Conservation (phyloP, 2,888 invertebrate genomes). For the Trachelus troglodyta region DNA sequence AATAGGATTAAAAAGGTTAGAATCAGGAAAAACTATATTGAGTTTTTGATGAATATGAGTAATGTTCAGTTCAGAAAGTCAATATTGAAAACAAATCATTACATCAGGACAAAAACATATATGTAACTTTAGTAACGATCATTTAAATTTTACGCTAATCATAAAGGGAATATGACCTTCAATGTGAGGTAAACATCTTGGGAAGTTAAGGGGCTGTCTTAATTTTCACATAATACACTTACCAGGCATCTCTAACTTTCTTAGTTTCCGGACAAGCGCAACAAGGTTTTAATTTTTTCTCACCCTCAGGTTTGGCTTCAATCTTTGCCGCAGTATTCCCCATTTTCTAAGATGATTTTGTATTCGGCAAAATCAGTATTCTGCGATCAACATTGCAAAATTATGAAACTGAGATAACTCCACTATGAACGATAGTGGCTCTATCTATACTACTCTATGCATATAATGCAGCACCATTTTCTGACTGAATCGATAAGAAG, state of each 20-base stretch:
- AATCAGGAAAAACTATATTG: neutral
- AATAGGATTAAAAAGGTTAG: neutral
- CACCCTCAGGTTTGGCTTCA: constrained; percentile 56
- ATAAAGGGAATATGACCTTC: neutral
- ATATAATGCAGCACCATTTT: too few relatives aligned
- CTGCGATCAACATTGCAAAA: neutral
- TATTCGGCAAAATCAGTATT: neutral
- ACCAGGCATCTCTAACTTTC: constrained; percentile 91
- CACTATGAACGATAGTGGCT: neutral
- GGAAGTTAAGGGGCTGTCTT: neutral
- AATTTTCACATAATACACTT: constrained; percentile 50
- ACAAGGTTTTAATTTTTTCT: constrained; percentile 89
- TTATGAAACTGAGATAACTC: neutral
- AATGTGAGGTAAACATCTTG: neutral
- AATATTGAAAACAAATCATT: neutral
- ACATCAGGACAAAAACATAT: neutral
- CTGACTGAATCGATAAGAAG: too few relatives aligned
- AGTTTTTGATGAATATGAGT: neutral
- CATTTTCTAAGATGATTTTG: constrained; percentile 59
- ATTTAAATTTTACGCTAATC: neutral
- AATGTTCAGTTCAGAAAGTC: neutral
- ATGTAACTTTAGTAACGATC: neutral
- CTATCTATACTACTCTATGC: neutral
- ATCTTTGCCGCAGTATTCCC: constrained; percentile 69
- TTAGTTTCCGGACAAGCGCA: constrained; percentile 98